phyloP scores from a whole-genome alignment of 2,888 invertebrate genomes.

The Rhagonycha fulva region DNA sequence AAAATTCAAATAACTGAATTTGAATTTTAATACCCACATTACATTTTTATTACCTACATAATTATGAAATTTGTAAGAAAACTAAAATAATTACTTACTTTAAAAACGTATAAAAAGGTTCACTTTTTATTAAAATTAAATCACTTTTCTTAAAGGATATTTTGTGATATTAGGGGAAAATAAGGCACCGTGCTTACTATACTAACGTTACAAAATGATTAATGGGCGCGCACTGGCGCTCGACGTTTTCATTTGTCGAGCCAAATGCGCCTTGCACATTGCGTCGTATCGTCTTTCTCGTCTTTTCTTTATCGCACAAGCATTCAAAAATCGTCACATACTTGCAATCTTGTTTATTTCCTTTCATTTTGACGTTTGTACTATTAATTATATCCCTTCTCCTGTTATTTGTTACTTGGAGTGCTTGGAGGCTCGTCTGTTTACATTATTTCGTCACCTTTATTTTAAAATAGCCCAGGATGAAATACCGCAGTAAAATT shows the following conservation, averaged over 20 bases:
- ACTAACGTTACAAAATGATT: constrained; percentile 5
- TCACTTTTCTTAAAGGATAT: background rate
- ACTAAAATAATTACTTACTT: background rate
- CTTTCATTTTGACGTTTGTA: background rate
- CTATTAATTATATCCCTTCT: background rate
- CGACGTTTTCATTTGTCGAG: constrained; percentile 8
- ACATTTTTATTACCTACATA: background rate
- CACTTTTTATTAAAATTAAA: background rate
- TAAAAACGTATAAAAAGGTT: background rate
- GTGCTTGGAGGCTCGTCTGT: background rate
- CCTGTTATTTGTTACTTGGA: background rate
- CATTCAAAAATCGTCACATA: constrained; percentile 11
- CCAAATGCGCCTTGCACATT: constrained; percentile 12
- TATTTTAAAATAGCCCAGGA: background rate
- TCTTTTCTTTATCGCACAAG: constrained; percentile 7
- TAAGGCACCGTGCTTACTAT: background rate
- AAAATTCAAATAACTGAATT: background rate
- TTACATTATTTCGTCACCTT: background rate
- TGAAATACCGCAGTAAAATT: background rate
- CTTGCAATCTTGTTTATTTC: background rate
- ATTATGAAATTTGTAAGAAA: background rate
- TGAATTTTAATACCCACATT: background rate
- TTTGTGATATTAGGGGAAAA: background rate
- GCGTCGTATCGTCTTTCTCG: constrained; percentile 4
- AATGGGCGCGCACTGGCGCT: constrained; percentile 13